Base-by-base conservation (phyloP, 2,113 vertebrate genomes). In the Cromileptes altivelis region DNA sequence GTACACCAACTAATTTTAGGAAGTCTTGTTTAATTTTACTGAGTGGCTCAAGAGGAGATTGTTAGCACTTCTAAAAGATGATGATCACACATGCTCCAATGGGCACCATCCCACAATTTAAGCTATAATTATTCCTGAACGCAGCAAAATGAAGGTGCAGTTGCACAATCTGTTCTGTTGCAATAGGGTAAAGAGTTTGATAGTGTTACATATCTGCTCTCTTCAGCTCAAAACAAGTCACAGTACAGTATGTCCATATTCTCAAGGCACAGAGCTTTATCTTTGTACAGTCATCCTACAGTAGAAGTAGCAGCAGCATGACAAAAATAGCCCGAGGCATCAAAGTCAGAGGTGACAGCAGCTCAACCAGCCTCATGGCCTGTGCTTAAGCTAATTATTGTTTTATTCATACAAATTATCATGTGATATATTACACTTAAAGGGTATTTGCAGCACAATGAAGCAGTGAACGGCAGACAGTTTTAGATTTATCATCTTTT, bases 401-500 rank as follows among this genome's bases (percentile, higher is more conserved):
- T 69, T 82, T 89, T 63, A 90, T 72, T 85, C 72, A 55, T 50
- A 49, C 47, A 78, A 64, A 84, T 74, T 56, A 75, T 67, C 77
- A 60, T 30, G 19, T 3, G 25, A 70, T 70, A 17, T 53, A 70
- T 81, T 74, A 75, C 14, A 75, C 47, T 88, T 47, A 78, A 69
- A 60, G 57, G 27, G 23, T 15, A 7, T 78, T 81, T 71, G 56
- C 45, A 67, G 61, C 10, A 81, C 47, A 89, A 58, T 80, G 37
- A 74, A 60, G 10, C 25, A 75, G 25, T 62, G 69, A 84, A 67
- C 1, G 0, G 6, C 7, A 52, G 62, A 69, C 63, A 80, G 78
- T 82, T 87, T 84, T 56, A 69, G 27, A 91, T 84, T 67, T 4
- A 78, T 84, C 67, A 77, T 81, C 63, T 79, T 53, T 76, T 81